Conservation (phyloP, 2,797 vertebrate genomes). For the Acridotheres tristis region DNA sequence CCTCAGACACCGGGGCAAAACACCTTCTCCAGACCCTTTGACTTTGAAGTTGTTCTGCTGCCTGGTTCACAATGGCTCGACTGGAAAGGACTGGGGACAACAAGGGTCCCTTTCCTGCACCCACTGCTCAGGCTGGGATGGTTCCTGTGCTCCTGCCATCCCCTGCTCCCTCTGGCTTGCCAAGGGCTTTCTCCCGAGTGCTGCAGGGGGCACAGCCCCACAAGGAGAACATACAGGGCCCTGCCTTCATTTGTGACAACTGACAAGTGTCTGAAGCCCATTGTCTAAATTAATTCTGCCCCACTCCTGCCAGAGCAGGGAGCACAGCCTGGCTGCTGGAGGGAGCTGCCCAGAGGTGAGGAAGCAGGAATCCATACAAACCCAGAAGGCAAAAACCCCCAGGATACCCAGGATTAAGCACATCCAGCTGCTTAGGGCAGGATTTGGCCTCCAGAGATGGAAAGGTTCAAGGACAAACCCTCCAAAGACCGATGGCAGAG, state of each 20-base stretch:
- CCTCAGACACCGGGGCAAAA: no score
- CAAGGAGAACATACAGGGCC: rapidly evolving
- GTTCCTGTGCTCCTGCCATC: neutral
- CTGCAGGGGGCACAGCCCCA: neutral
- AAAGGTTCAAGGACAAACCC: neutral
- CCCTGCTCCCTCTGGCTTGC: neutral
- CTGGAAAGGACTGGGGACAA: neutral
- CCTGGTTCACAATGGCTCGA: neutral
- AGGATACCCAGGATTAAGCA: neutral
- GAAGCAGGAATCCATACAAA: neutral
- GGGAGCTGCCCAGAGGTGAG: neutral
- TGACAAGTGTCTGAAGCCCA: neutral
- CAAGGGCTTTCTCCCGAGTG: neutral
- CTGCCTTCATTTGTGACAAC: neutral
- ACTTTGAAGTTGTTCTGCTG: neutral
- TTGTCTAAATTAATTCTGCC: neutral
- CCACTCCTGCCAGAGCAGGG: neutral
- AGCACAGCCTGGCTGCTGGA: rapidly evolving
- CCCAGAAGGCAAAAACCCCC: neutral
- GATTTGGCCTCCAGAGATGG: neutral
- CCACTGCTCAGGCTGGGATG: neutral
- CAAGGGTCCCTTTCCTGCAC: rapidly evolving
- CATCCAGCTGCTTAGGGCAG: neutral
- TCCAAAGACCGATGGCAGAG: rapidly evolving
- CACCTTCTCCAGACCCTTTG: neutral